Percentiles rank a stretch among this genome's conserved stretches.
Conservation (phyloP, 2,113 vertebrate species). For the Lampris megalopsis region DNA sequence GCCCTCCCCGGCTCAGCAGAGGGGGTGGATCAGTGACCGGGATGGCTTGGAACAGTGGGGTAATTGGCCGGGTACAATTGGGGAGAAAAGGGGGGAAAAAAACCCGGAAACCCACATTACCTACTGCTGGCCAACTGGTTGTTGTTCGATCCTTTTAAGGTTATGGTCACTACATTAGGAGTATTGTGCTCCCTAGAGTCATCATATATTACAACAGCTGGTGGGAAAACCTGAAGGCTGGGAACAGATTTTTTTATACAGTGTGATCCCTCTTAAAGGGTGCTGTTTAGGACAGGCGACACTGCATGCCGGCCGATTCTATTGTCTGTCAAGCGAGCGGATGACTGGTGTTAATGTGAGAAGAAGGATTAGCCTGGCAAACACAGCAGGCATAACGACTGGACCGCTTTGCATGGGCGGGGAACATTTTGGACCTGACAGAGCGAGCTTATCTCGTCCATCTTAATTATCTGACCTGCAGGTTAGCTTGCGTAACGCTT, state of each 20-base stretch:
- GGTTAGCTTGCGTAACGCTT: constrained; percentile 76
- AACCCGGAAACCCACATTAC: too few relatives aligned
- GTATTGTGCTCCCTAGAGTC: constrained; percentile 42
- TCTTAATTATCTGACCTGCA: constrained; percentile 78
- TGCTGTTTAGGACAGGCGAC: constrained; percentile 51
- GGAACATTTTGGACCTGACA: constrained; percentile 68
- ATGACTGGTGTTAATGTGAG: constrained; percentile 50
- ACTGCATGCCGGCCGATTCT: constrained; percentile 34
- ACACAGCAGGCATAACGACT: constrained; percentile 45
- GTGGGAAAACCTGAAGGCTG: constrained; percentile 21
- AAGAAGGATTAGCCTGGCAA: constrained; percentile 61
- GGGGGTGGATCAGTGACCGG: too few relatives aligned
- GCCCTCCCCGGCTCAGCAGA: too few relatives aligned
- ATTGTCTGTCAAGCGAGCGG: constrained; percentile 36
- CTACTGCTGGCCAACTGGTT: too few relatives aligned
- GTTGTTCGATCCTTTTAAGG: not conserved
- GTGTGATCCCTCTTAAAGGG: constrained; percentile 51
- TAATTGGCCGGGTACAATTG: too few relatives aligned
- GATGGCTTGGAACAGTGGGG: too few relatives aligned
- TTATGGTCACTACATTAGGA: constrained; percentile 31
- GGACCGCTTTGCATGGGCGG: constrained; percentile 49
- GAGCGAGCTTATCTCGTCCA: constrained; percentile 69
- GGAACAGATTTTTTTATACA: constrained; percentile 46
- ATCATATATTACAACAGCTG: constrained; percentile 54
- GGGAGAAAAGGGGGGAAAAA: too few relatives aligned